Base-by-base conservation (phyloP, 1,140 invertebrate species). In the Belonocnema kinseyi region DNA sequence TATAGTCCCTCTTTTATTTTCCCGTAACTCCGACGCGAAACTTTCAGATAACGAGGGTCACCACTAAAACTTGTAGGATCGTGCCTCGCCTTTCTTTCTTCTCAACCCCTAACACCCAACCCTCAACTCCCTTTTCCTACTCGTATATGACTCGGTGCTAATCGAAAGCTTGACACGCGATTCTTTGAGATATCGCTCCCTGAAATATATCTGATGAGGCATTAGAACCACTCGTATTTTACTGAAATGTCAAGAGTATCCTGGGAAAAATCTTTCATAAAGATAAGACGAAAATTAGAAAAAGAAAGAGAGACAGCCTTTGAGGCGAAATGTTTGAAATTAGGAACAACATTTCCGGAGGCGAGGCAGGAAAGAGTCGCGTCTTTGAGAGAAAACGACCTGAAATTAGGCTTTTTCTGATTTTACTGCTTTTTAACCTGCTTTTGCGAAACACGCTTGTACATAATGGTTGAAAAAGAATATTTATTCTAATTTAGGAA, bases 31-130 rank as follows among this genome's bases (percentile, higher is more conserved):
- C 77, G 76, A 78, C 73, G 74, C 77, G 46, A 75, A 78, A 78
- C 77, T 81, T 73, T 72, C 75, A 77, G 80, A 82, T 82, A 82
- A 84, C 82, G 80, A 84, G 80, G 56, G 72, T 79, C 77, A 75
- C 80, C 78, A 81, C 77, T 80, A 78, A 83, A 81, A 77, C 40
- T 46, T 46, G 40, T 46, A 46, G 40, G 40, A 33, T 66, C 61
- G 61, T 66, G 61, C 33, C 61, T 66, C 26, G 61, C 26, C 61
- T 66, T 40, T 66, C 26, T 66, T 66, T 33, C 4, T 14, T 46
- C 61, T 54, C 8, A 10, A 3, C 8, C 21, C 61, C 16, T 3
- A 16, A 19, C 56, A 33, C 13, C 12, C n/a, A 19, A 10, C 8
- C 21, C 33, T 7, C 3, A 16, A 19, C 56, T 26, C 26, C 12